These are phyloP conservation scores for Asobara japonica DNA, from an alignment of 1,140 invertebrate genomes.

Conservation along the genomic window DNA sequence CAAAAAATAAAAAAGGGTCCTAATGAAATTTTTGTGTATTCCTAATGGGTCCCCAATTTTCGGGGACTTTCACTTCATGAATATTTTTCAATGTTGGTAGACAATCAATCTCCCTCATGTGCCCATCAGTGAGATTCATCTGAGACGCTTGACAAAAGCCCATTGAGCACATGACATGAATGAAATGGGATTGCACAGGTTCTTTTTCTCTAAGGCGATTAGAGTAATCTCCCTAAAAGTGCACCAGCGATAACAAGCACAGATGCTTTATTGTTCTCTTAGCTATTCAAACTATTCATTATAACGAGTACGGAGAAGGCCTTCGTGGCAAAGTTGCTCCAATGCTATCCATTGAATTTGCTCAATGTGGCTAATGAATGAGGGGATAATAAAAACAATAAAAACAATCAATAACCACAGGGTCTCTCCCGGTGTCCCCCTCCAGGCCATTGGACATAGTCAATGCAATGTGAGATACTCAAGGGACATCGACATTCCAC, in stretches of 20 bases:
- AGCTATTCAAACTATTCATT: neutral
- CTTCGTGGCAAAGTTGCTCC: neutral
- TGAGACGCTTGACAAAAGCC: neutral
- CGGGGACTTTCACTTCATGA: too few relatives aligned
- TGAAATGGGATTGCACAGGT: neutral
- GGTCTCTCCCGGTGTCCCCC: neutral
- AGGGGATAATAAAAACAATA: neutral
- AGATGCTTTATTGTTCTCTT: neutral
- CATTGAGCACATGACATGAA: neutral
- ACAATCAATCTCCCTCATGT: too few relatives aligned
- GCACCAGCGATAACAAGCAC: neutral
- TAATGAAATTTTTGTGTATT: too few relatives aligned
- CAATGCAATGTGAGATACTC: neutral
- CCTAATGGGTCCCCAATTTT: too few relatives aligned
- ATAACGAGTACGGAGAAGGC: neutral
- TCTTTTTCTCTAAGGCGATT: neutral
- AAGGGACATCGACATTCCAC: constrained; percentile 12
- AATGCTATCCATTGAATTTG: neutral
- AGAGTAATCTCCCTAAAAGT: neutral
- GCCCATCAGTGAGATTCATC: too few relatives aligned
- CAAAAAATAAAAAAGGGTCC: too few relatives aligned
- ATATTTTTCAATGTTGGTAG: too few relatives aligned
- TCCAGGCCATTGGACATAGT: neutral
- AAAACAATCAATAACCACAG: neutral
- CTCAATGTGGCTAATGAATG: neutral